Percentiles rank a stretch among this genome's conserved stretches.
These are phyloP conservation scores for Chionomys nivalis DNA, from an alignment of 2,113 vertebrate genomes.

Conservation along the genomic window DNA sequence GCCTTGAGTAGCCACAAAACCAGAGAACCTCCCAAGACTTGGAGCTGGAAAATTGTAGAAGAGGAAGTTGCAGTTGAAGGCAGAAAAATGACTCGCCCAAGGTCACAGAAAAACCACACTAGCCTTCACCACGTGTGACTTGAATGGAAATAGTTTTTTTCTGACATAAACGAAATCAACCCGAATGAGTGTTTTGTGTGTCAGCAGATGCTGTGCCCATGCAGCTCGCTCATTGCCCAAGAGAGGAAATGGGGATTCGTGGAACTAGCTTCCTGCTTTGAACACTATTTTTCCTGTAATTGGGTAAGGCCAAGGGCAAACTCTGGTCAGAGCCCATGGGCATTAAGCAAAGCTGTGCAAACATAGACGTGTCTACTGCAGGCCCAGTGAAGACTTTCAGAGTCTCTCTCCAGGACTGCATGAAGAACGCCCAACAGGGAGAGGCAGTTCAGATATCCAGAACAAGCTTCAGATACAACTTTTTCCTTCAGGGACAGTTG, in stretches of 20 bases:
- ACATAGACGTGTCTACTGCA: not conserved
- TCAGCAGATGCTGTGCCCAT: constrained; percentile 76
- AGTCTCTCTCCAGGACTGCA: not conserved
- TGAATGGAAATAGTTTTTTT: constrained; percentile 75
- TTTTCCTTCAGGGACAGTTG: not conserved
- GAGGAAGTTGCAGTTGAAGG: constrained; percentile 50
- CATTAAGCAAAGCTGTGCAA: constrained; percentile 36
- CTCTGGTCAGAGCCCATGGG: constrained; percentile 55
- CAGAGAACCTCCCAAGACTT: not conserved
- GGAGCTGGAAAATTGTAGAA: constrained; percentile 70
- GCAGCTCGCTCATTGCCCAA: constrained; percentile 72
- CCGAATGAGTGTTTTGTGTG: constrained; percentile 62
- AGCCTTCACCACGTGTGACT: constrained; percentile 65
- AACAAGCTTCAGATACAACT: not conserved
- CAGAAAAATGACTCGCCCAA: constrained; percentile 62
- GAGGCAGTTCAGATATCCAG: not conserved
- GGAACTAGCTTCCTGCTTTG: constrained; percentile 73
- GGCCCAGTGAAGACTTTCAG: not conserved
- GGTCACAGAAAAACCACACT: constrained; percentile 68
- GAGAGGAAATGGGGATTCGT: constrained; percentile 77
- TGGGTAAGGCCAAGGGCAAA: constrained; percentile 61
- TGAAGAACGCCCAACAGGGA: too few relatives aligned
- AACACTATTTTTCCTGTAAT: constrained; percentile 77
- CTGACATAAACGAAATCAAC: constrained; percentile 62
- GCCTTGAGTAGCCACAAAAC: not conserved